Base-by-base conservation (phyloP, 2,888 invertebrate genomes). In the Podotricha telesiphe region DNA sequence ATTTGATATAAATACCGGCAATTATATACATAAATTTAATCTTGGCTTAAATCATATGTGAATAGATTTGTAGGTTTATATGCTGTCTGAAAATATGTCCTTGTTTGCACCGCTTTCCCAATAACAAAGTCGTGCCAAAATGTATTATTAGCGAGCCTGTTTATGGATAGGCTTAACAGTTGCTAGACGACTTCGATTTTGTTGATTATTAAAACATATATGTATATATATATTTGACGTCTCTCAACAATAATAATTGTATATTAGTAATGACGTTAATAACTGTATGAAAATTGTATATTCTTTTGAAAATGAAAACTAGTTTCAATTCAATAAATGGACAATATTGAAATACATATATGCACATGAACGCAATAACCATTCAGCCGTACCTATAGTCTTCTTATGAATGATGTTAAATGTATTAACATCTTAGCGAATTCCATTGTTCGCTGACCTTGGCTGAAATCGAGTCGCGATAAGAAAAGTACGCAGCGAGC, bases 381-480 rank as follows among this genome's bases (percentile, higher is more conserved):
- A 55, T 45, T 42, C 19, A 62, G 50, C 65, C 64, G 58, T 62
- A n/a, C n/a, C n/a, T n/a, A 34, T 51, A 63, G n/a, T 47, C 61
- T 66, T 34, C 61, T 64, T 68, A 61, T 64, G 40, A 55, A 68
- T 62, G 65, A 67, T 63, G 63, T 67, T 65, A 72, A 68, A 65
- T 64, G 53, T 65, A 72, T 72, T 68, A 70, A 65, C 70, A 72
- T 72, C 72, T 68, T 65, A 63, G 71, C 65, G 63, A 61, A 70
- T 70, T 68, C 69, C 69, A 73, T 73, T 73, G 73, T 73, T 72
- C 62, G 62, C 66, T 77, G 85, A 84, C 88, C 88, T 87, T 88
- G 86, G 74, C 72, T 73, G 74, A 78, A 78, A 77, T 76, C 73
- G 73, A 76, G 75, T 75, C 65, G 79, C 75, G 87, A 88, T 88